Evolutionary conservation across 1,140 invertebrate genomes (phyloP), one percentile per base, ranked within the genome.

Genomic region (Lepidurus couesii): DNA sequence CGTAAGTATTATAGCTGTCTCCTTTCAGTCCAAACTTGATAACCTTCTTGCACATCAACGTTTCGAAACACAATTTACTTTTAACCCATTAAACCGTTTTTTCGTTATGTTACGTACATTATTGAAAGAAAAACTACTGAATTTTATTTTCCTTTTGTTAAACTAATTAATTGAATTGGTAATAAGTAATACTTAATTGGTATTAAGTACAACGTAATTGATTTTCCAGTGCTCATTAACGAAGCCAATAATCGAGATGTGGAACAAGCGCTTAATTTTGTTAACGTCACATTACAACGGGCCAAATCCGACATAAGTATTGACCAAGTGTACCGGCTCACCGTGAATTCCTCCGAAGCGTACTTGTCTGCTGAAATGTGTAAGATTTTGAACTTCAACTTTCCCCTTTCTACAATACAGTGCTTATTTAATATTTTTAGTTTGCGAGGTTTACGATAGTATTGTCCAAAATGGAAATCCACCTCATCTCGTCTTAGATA

Each of bases 401-500:
- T 11, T n/a, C 5, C 16, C 5, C 42, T 34, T 75, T 75, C 10
- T 24, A 44, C 34, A 34, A 34, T 4, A 42, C 6, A 42, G 24
- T 7, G 1, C n/a, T 81, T 78, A 75, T 75, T 47, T 79, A 78
- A 21, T 79, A 75, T 82, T 83, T 82, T 79, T 82, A 91, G 91
- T 92, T 83, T 93, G 92, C 85, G 87, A 87, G 80, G 88, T 88
- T 80, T 91, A 92, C 82, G 89, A 91, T 76, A 86, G 86, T 42
- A 89, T 90, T 83, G 83, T 92, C 77, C 85, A 87, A 11, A 86
- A 85, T 1, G 88, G 89, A 45, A 88, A 88, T 80, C 86, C 88
- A 0, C 93, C 94, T 0, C 92, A 95, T 85, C 83, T 95, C 0
- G 88, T 95, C 9, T 84, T 95, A 78, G 93, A 95, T 83, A 90